Percentiles rank a stretch among this genome's conserved stretches.
Conservation (phyloP, 2,888 invertebrate species). For the Teleiodes luculella region DNA sequence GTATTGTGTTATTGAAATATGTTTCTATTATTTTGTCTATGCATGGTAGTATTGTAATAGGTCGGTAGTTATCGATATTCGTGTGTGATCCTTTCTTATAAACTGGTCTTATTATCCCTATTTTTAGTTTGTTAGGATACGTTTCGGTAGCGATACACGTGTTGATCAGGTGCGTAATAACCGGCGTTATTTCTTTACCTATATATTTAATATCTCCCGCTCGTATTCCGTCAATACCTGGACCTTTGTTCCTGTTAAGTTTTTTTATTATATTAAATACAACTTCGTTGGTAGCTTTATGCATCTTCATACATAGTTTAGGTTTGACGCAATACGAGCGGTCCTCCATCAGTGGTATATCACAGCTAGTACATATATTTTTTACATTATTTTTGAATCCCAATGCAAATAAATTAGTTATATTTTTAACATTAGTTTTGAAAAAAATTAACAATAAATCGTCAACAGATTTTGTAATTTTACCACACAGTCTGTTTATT, state of each 20-base stretch:
- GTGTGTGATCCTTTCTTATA: conserved; percentile 15
- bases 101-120: conserved; percentile 18
- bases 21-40: conserved; percentile 19
- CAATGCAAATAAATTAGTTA: conserved; percentile 13
- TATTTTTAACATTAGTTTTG: not conserved
- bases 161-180: conserved; percentile 17
- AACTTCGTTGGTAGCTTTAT: not conserved
- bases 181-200: conserved; percentile 10
- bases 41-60: conserved; percentile 19
- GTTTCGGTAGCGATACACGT: not conserved
- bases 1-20: conserved; percentile 14
- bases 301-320: conserved; percentile 7
- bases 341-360: conserved; percentile 4
- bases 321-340: not conserved
- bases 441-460: conserved; percentile 11
- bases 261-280: conserved; percentile 10
- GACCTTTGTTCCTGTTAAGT: conserved; percentile 13
- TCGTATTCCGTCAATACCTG: conserved; percentile 17
- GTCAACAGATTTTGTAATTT: conserved; percentile 15
- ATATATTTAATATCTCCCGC: conserved; percentile 16
- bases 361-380: conserved; percentile 6
- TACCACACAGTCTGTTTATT: conserved; percentile 17
- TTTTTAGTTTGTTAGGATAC: conserved; percentile 16
- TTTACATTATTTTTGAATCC: conserved; percentile 12
- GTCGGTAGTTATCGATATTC: conserved; percentile 20